Conservation (phyloP, 2,113 vertebrate genomes). For the Cebus imitator region DNA sequence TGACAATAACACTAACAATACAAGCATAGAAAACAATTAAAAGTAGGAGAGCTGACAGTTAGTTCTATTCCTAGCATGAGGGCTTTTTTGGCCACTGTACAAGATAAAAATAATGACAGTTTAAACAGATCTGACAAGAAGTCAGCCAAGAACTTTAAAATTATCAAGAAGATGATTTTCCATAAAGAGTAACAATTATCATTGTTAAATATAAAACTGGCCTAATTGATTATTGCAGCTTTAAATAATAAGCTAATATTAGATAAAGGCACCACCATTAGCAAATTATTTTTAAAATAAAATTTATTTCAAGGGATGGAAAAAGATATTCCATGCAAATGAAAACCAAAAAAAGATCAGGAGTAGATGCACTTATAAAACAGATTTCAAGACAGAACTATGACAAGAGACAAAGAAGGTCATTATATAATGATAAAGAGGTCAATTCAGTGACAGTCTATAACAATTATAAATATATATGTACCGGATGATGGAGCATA, state of each 20-base stretch:
- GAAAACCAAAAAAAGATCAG: neutral
- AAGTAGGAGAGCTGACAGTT: neutral
- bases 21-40: neutral
- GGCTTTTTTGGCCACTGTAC: neutral
- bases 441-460: neutral
- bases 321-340: neutral
- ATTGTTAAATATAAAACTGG: slow-evolving; percentile 14
- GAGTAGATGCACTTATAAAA: neutral
- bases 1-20: neutral
- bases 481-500: neutral
- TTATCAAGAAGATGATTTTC: neutral
- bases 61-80: neutral
- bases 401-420: neutral
- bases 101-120: slow-evolving; percentile 19
- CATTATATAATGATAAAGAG: neutral
- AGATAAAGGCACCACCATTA: neutral
- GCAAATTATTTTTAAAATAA: slow-evolving; percentile 19
- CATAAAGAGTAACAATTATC: neutral
- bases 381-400: neutral
- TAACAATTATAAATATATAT: neutral
- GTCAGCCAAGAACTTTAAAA: slow-evolving; percentile 18
- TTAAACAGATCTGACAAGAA: slow-evolving; percentile 5
- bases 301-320: neutral
- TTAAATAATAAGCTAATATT: slow-evolving; percentile 25
- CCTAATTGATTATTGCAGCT: neutral